phyloP scores from a whole-genome alignment of 1,140 invertebrate species.

The Bombus pyrosoma region DNA sequence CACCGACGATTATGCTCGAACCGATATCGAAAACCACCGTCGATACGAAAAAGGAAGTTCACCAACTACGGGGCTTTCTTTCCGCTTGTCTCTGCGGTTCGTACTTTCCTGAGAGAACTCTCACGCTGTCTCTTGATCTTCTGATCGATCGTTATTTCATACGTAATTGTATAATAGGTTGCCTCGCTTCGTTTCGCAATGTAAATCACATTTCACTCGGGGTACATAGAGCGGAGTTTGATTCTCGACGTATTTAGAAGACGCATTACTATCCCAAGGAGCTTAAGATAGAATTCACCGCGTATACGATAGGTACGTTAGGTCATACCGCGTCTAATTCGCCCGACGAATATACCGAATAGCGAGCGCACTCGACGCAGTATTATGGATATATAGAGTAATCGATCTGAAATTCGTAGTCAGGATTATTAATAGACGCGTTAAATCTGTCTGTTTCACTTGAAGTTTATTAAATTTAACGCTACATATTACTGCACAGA shows the following conservation, averaged over 20 bases:
- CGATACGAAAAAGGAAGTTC: neutral
- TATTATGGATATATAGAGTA: neutral
- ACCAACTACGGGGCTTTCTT: neutral
- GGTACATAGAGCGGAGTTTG: neutral
- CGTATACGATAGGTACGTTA: neutral
- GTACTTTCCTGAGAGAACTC: neutral
- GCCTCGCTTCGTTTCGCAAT: too few relatives aligned
- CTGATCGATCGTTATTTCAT: neutral
- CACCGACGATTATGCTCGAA: neutral
- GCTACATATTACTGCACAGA: too few relatives aligned
- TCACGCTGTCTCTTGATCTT: neutral
- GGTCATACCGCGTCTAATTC: neutral
- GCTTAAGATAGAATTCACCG: neutral
- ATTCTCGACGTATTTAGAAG: neutral
- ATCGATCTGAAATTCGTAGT: neutral
- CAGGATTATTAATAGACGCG: neutral
- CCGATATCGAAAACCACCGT: neutral
- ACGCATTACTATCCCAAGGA: neutral
- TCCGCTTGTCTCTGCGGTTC: neutral
- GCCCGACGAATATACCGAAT: neutral
- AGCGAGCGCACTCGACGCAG: too few relatives aligned
- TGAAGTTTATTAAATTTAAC: too few relatives aligned
- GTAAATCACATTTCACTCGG: neutral
- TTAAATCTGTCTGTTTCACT: neutral
- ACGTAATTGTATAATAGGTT: neutral